Evolutionary conservation across 64 coral and sea anemone genomes (phyloP), one percentile per base, ranked within the genome.

Genomic region (Catalaphyllia jardinei): DNA sequence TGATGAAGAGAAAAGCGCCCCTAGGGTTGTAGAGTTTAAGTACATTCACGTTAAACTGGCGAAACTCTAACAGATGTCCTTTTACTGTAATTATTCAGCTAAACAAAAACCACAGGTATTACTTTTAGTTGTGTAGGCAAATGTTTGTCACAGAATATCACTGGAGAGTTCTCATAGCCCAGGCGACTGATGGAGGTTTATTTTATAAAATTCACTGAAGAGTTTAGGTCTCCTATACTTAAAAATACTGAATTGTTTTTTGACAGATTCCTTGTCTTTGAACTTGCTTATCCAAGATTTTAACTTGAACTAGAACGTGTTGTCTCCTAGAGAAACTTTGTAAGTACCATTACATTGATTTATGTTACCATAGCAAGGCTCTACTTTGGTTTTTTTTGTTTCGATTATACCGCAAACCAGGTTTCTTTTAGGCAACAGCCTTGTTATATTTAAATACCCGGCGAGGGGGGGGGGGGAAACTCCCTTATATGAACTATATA

Each of bases 281-380:
- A 87, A 74, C 81, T 87, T 72, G 85, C 85, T 57, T 87, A 74
- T 54, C 71, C 85, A 74, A 87, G 81, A 59, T 49, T 87, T 87
- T 38, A 87, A 71, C 65, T 86, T 86, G 63, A 63, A 86, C 31
- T 86, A 51, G 63, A 46, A 13, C 29, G 82, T 29, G 8, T 77
- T 52, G 38, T 5, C 39, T 54, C n/a, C 75, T 77, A 77, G 42
- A 29, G 2, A 77, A 77, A 77, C 75, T 24, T 1, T 35, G 30
- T 19, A 75, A 75, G 29, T 75, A 75, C 31, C 17, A 38, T 75
- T 75, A 75, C 31, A 39, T 75, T 75, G 15, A 38, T 75, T 75
- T 75, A 75, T 75, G 52, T 39, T 20, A 75, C 38, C 29, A 35
- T 46, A 74, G 72, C 29, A 74, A 74, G 0, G 15, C 42, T 77